Evolutionary conservation across 2,797 vertebrate species (phyloP).

Genomic region (Dipus sagitta): DNA sequence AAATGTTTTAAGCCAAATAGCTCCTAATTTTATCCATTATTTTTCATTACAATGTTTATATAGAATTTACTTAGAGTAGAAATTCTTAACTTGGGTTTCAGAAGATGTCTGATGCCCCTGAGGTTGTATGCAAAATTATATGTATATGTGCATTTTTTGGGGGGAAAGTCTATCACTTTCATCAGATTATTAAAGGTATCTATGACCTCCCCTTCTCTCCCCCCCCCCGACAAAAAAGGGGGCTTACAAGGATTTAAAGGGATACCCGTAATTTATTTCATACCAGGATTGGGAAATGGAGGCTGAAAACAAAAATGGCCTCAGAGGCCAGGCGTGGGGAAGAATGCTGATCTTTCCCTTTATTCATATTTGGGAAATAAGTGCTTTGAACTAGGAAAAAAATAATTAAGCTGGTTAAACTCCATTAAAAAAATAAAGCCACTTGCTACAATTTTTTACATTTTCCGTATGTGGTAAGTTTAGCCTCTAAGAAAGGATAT

Average conservation of each 20-base stretch:
- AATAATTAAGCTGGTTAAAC: conserved; percentile 74
- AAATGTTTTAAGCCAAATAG: conserved; percentile 68
- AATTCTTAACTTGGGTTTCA: conserved; percentile 74
- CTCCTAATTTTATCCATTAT: conserved; percentile 69
- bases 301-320: conserved; percentile 70
- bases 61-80: conserved; percentile 65
- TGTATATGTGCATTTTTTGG: conserved; percentile 47
- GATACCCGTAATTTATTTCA: conserved; percentile 82
- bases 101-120: conserved; percentile 78
- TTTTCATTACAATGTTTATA: conserved; percentile 55
- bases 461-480: conserved; percentile 70
- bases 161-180: conserved; percentile 68
- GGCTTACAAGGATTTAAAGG: conserved; percentile 71
- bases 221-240: not conserved
- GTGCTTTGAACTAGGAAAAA: conserved; percentile 75
- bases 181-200: conserved; percentile 77
- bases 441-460: conserved; percentile 70
- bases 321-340: not conserved
- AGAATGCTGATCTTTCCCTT: conserved; percentile 67
- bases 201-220: conserved; percentile 51
- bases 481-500: conserved; percentile 72
- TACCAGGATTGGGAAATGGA: conserved; percentile 67
- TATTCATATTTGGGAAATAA: conserved; percentile 78
- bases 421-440: conserved; percentile 74
- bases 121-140: conserved; percentile 73